These are phyloP conservation scores for Cataglyphis albicans DNA, from an alignment of 2,888 invertebrate species.

Conservation along the genomic window DNA sequence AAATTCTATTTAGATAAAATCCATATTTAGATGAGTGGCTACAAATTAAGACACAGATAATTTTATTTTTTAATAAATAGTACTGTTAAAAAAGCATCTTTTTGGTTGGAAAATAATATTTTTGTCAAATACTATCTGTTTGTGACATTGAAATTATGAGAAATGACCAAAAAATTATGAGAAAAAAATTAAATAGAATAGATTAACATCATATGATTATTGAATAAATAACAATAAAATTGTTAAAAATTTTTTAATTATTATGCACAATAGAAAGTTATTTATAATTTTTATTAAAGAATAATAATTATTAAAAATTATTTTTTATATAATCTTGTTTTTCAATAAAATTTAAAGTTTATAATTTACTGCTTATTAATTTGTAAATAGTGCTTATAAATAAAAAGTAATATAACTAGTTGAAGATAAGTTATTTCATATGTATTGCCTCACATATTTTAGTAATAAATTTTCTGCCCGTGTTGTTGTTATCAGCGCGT, in stretches of 20 bases:
- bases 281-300: neutral
- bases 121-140: neutral
- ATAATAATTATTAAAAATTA: neutral
- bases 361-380: neutral
- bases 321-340: neutral
- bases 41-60: neutral
- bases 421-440: neutral
- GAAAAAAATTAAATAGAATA: neutral
- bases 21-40: neutral
- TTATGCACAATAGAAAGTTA: neutral
- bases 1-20: conserved; percentile 6
- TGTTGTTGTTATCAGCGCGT: conserved; percentile 8
- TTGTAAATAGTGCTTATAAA: neutral
- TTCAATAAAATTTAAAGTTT: neutral
- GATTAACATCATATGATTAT: neutral
- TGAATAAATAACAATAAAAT: neutral
- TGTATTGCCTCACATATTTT: neutral
- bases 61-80: neutral
- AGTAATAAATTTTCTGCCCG: neutral
- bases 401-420: neutral
- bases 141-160: neutral
- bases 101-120: neutral
- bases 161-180: neutral
- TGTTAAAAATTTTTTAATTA: neutral
- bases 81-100: neutral